Base-by-base conservation (phyloP, 2,113 vertebrate species). In the Patagioenas fasciata region DNA sequence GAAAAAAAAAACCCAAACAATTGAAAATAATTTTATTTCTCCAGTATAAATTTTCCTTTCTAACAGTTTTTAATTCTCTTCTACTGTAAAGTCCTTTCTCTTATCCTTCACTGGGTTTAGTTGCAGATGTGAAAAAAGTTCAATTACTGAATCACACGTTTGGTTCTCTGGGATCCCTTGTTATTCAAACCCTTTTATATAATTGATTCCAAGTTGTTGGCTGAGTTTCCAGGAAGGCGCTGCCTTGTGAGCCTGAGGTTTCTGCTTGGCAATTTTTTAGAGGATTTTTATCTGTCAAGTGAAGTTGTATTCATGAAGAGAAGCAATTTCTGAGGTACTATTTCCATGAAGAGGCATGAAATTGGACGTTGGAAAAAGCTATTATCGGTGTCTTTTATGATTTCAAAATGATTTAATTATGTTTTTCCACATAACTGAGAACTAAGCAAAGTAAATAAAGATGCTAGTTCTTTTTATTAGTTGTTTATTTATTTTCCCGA, bases 281-380 rank as follows among this genome's bases (percentile, higher is more conserved):
- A 96, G 95, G 93, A 95, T 97, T 96, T 96, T 95, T 44, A 94
- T 96, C 95, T 93, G 80, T 95, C 90, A 93, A 93, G 80, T 85
- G 61, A 96, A 78, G 93, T 86, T 88, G 79, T 88, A 85, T 84
- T 95, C 75, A 75, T 6, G 65, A 96, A 90, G 90, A 81, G 95
- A 92, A 83, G 92, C 92, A 95, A 96, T 96, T 97, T 97, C 90
- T 88, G 85, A 96, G 90, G 75, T 88, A 81, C 51, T 88, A 53
- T 72, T 92, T 94, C 92, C 94, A 91, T 96, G 92, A 94, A 96
- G 95, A 95, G 77, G 85, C 95, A 95, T 96, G 92, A 96, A 96
- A 95, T 96, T 96, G 82, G 77, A 79, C 8, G 0, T 84, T 88
- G 73, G 80, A 61, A 93, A 88, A 96, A 97, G 80, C 83, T 95